Conservation (phyloP, 1,140 invertebrate genomes). For the Calliphora vicina region DNA sequence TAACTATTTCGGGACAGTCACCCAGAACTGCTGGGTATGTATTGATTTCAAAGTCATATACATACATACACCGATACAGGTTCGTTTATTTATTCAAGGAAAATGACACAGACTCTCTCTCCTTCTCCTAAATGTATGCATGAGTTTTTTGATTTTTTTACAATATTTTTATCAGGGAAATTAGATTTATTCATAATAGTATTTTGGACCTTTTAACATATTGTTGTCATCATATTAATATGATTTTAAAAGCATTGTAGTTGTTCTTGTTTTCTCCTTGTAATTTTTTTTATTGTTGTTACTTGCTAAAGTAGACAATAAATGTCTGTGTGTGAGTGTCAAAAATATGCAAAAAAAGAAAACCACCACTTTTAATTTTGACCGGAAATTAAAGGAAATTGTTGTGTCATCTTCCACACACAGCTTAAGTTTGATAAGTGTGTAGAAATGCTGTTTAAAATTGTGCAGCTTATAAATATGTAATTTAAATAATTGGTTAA, state of each 20-base stretch:
- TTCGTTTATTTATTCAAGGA: not conserved
- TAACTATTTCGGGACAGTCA: too few relatives aligned
- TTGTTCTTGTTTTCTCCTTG: not conserved
- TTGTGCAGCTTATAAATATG: not conserved
- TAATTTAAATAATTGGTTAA: not conserved
- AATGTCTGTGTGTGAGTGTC: not conserved
- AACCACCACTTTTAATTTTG: slow-evolving; percentile 18
- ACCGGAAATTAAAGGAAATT: slow-evolving; percentile 31
- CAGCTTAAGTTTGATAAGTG: not conserved
- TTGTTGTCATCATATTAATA: slow-evolving; percentile 13
- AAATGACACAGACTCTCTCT: not conserved
- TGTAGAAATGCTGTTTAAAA: not conserved
- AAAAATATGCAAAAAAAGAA: not conserved
- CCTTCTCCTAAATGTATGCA: not conserved
- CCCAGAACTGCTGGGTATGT: too few relatives aligned
- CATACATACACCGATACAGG: not conserved
- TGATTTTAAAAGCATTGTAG: slow-evolving; percentile 24
- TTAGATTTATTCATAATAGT: slow-evolving; percentile 28
- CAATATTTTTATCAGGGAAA: not conserved
- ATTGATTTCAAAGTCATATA: too few relatives aligned
- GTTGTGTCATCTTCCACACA: slow-evolving; percentile 16
- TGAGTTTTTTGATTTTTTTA: not conserved
- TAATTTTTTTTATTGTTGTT: not conserved
- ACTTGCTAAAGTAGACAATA: not conserved
- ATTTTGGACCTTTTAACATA: slow-evolving; percentile 12